Evolutionary conservation across 1,140 invertebrate genomes (phyloP).

Genomic region (Trichogramma pretiosum): DNA sequence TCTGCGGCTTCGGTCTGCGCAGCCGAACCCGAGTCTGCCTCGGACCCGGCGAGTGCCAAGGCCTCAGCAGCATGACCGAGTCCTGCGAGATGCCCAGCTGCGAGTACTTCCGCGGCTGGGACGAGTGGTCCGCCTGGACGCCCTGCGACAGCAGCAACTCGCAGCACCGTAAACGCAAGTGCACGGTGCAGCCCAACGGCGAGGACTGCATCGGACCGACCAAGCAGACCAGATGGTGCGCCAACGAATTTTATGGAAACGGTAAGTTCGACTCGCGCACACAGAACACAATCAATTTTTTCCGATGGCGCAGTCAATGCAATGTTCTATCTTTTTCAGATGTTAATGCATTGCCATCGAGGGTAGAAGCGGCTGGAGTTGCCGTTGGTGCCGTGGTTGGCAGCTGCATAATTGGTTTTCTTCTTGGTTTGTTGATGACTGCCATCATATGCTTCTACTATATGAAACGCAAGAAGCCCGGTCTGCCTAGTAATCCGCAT

Average conservation of each 20-base stretch:
- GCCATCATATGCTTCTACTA: slow-evolving; percentile 40
- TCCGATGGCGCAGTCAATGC: too few species aligned
- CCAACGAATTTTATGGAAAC: slow-evolving; percentile 42
- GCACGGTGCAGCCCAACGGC: slow-evolving; percentile 39
- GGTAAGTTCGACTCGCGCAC: slow-evolving; percentile 31
- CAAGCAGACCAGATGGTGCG: slow-evolving; percentile 57
- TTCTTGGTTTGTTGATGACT: slow-evolving; percentile 40
- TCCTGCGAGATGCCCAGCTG: slow-evolving; percentile 55
- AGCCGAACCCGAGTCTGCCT: slow-evolving; percentile 52
- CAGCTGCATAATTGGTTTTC: slow-evolving; percentile 46
- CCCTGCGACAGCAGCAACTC: slow-evolving; percentile 55
- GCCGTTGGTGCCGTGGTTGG: slow-evolving; percentile 50
- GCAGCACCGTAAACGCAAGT: slow-evolving; percentile 56
- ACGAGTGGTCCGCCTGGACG: slow-evolving; percentile 64
- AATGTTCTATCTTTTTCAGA: slow-evolving; percentile 20
- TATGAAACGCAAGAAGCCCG: slow-evolving; percentile 40
- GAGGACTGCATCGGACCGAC: slow-evolving; percentile 58
- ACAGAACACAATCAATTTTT: neutral
- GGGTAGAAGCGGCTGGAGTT: slow-evolving; percentile 39
- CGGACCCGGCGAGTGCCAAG: slow-evolving; percentile 47
- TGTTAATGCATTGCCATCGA: slow-evolving; percentile 37
- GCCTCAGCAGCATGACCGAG: slow-evolving; percentile 34
- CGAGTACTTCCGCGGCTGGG: slow-evolving; percentile 48
- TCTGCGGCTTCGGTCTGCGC: slow-evolving; percentile 61
- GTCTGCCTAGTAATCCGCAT: slow-evolving; percentile 61